Percentiles rank a stretch among this genome's conserved stretches.
phyloP scores from a whole-genome alignment of 2,797 vertebrate genomes.

The Staurois parvus region DNA sequence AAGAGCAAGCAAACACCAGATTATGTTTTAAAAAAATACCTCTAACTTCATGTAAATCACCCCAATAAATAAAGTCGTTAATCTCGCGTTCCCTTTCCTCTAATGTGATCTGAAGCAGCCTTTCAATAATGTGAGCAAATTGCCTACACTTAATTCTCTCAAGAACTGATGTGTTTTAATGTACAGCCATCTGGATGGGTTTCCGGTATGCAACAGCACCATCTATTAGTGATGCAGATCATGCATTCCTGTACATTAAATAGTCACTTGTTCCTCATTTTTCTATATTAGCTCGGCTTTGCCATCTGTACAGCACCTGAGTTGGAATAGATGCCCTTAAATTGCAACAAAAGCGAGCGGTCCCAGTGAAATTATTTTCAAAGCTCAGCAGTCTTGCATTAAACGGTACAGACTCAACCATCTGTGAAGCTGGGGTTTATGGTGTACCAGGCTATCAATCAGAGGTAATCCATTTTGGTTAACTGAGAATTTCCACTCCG shows the following conservation, averaged over 20 bases:
- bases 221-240: slow-evolving; percentile 85
- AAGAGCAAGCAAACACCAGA: slow-evolving; percentile 14
- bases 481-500: slow-evolving; percentile 65
- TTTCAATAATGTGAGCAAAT: slow-evolving; percentile 75
- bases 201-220: slow-evolving; percentile 75
- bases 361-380: slow-evolving; percentile 69
- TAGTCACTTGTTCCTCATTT: slow-evolving; percentile 86
- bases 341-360: slow-evolving; percentile 66
- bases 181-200: slow-evolving; percentile 86
- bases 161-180: slow-evolving; percentile 85
- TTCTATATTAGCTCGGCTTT: slow-evolving; percentile 90
- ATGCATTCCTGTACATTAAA: slow-evolving; percentile 85
- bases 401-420: slow-evolving; percentile 65
- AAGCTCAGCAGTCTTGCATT: slow-evolving; percentile 67
- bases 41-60: slow-evolving; percentile 70
- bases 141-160: slow-evolving; percentile 80
- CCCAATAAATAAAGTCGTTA: slow-evolving; percentile 74
- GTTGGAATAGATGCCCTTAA: slow-evolving; percentile 78
- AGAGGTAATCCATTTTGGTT: slow-evolving; percentile 69
- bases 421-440: slow-evolving; percentile 62
- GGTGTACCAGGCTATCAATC: slow-evolving; percentile 66
- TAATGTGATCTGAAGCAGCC: slow-evolving; percentile 72
- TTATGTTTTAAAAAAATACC: slow-evolving; percentile 44
- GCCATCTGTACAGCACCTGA: slow-evolving; percentile 89
- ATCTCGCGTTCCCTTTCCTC: slow-evolving; percentile 68